Evolutionary conservation across 1,140 invertebrate species (phyloP).

Genomic region (Ceratitis capitata): DNA sequence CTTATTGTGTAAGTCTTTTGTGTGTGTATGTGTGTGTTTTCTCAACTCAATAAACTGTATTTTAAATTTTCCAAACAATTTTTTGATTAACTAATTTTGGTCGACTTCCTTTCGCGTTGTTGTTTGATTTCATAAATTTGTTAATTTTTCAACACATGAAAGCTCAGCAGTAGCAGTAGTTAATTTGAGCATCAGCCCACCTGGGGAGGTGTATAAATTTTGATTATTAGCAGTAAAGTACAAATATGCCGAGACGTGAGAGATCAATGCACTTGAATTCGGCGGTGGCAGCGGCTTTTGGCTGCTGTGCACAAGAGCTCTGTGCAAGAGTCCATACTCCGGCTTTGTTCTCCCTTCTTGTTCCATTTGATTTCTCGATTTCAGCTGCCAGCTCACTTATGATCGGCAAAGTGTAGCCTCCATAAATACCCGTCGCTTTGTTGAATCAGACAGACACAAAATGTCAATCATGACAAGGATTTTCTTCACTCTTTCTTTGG

Average conservation of each 20-base stretch:
- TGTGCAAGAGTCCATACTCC: too few relatives aligned
- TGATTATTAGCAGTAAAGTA: constrained; percentile 20
- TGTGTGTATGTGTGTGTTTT: background rate
- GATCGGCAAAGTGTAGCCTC: background rate
- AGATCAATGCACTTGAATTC: constrained; percentile 7
- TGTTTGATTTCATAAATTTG: background rate
- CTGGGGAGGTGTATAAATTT: constrained; percentile 30
- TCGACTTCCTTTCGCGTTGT: background rate
- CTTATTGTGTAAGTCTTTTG: background rate
- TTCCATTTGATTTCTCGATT: background rate
- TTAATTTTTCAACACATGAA: background rate
- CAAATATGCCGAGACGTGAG: background rate
- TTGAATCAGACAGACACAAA: background rate
- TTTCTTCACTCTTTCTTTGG: constrained; percentile 30
- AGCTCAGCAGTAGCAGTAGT: constrained; percentile 32
- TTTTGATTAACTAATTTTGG: constrained; percentile 9
- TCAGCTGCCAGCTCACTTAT: background rate
- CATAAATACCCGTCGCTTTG: background rate
- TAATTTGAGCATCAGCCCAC: constrained; percentile 17
- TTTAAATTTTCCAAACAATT: constrained; percentile 36
- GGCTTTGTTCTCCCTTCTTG: background rate
- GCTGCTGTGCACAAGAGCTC: background rate
- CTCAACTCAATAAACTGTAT: background rate
- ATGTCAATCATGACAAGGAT: constrained; percentile 35
- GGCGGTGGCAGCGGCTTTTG: background rate